Conservation (phyloP, 2,888 invertebrate genomes). For the Lasius fuliginosus region DNA sequence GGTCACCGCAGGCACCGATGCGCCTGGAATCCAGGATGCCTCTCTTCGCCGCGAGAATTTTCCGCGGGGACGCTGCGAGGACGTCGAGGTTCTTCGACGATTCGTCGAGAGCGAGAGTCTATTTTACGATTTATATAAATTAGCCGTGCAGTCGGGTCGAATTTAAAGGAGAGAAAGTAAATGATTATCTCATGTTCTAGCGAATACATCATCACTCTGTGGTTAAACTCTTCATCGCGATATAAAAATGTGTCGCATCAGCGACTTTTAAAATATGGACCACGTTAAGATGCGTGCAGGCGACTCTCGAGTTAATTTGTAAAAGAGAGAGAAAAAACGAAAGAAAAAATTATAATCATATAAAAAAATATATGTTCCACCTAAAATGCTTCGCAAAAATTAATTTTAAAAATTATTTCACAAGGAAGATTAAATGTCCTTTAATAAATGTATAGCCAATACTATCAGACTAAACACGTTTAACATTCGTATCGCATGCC, state of each 20-base stretch:
- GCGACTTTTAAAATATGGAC: too few relatives aligned
- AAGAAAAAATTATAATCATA: too few relatives aligned
- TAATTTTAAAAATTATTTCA: too few relatives aligned
- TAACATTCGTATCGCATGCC: background rate
- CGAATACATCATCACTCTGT: background rate
- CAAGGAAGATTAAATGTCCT: background rate
- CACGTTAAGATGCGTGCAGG: too few relatives aligned
- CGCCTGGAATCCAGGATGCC: constrained; percentile 64
- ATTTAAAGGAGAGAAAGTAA: background rate
- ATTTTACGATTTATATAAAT: constrained; percentile 42
- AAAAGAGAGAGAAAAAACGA: too few relatives aligned
- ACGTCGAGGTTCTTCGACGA: constrained; percentile 3
- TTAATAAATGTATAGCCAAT: background rate
- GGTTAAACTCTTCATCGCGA: too few relatives aligned
- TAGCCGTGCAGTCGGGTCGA: background rate
- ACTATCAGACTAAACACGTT: background rate
- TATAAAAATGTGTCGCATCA: too few relatives aligned
- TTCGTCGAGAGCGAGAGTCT: background rate
- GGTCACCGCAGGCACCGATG: constrained; percentile 65
- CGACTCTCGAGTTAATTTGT: too few relatives aligned
- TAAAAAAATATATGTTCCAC: too few relatives aligned
- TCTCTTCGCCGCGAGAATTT: constrained; percentile 33
- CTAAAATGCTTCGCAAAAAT: too few relatives aligned
- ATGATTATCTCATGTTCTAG: constrained; percentile 8
- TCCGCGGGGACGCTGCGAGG: constrained; percentile 49